Conservation (phyloP, 2,888 invertebrate species). For the Ptychoptera albimana region DNA sequence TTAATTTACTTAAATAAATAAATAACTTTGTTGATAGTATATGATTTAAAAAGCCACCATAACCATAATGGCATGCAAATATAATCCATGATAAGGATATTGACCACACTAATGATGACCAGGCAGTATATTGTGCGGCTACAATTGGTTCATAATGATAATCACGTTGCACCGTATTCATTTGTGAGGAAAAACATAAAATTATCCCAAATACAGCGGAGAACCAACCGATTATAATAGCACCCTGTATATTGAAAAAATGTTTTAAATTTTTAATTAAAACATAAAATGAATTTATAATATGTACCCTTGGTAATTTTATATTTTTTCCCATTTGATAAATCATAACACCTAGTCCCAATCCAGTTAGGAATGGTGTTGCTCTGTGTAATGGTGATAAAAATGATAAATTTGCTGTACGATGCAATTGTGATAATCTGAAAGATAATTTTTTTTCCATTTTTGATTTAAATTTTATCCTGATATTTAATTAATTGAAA, state of each 20-base stretch:
- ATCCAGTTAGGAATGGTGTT: slow-evolving; percentile 47
- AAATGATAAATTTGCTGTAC: slow-evolving; percentile 49
- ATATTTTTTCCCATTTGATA: slow-evolving; percentile 31
- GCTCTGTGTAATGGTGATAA: slow-evolving; percentile 44
- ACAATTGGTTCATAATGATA: slow-evolving; percentile 42
- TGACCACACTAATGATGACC: slow-evolving; percentile 46
- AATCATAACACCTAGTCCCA: slow-evolving; percentile 41
- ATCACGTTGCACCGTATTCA: slow-evolving; percentile 37
- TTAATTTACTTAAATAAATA: slow-evolving; percentile 44
- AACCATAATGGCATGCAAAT: slow-evolving; percentile 40
- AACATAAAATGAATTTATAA: slow-evolving; percentile 1
- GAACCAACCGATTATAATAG: slow-evolving; percentile 18
- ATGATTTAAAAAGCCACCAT: slow-evolving; percentile 35
- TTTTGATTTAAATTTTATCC: too few relatives aligned
- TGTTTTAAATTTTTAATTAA: background rate
- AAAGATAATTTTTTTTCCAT: slow-evolving; percentile 10
- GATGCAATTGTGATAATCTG: slow-evolving; percentile 50
- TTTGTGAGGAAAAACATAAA: slow-evolving; percentile 44
- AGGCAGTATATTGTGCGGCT: slow-evolving; percentile 46
- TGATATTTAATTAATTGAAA: background rate
- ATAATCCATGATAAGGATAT: slow-evolving; percentile 46
- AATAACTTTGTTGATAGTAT: slow-evolving; percentile 39
- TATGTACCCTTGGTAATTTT: slow-evolving; percentile 25
- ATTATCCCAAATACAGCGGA: slow-evolving; percentile 16
- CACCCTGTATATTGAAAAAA: slow-evolving; percentile 1